Base-by-base conservation (phyloP, 1,140 invertebrate species). In the Drosophila parabipectinata region DNA sequence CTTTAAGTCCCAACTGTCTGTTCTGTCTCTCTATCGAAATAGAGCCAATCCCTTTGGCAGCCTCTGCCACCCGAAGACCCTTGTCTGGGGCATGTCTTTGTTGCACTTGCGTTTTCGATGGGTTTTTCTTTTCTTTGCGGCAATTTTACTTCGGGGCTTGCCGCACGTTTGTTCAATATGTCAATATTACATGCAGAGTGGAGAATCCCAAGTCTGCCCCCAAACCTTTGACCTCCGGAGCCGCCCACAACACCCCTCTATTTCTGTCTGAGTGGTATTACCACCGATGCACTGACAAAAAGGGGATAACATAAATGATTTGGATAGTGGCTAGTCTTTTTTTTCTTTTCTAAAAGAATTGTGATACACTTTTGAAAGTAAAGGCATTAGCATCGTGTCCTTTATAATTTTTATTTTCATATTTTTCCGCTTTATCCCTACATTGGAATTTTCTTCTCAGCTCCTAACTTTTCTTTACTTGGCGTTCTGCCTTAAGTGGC, bases 101-200 rank as follows among this genome's bases (percentile, higher is more conserved):
- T 84, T 84, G 80, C 80, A 83, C 66, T 84, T 77, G 75, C 75
- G 72, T 76, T 76, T 68, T 77, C 66, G 51, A 69, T 69, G 66
- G 57, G 44, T 69, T 57, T 62, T 74, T 55, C 59, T 51, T 52
- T 57, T 58, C 52, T 53, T 61, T 72, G 48, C 64, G 64, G 54
- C 74, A 77, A 77, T 77, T 77, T 77, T 77, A 62, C 75, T 77
- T 64, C 79, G 69, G 72, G 80, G 68, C 63, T 60, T 47, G 74
- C 66, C 54, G 72, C 83, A 88, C 83, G 83, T 88, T 88, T 88
- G 83, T 73, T 88, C 83, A 88, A 88, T 88, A 88, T 88, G 83
- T 88, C 83, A 88, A 88, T 88, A 88, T 88, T 88, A 88, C 83
- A 81, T 79, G 72, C 74, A 76, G 58, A 68, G 66, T 39, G 32